Evolutionary conservation across 2,113 vertebrate genomes (phyloP).

Genomic region (Platycercus adscitus): DNA sequence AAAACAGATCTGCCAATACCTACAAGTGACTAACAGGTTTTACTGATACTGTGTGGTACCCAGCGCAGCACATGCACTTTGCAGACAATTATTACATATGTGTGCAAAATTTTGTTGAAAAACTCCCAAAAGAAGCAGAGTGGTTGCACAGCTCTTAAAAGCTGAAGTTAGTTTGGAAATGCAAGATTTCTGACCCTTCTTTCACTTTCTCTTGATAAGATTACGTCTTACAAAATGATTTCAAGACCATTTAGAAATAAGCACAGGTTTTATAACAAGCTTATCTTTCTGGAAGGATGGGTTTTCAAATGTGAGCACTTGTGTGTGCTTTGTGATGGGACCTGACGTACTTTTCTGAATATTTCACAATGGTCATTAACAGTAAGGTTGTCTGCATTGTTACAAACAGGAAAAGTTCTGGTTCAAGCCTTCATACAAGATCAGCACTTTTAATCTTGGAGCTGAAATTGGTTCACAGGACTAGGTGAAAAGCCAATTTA

Average conservation of each 20-base stretch:
- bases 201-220: constrained; percentile 43
- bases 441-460: constrained; percentile 18
- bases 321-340: neutral
- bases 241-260: neutral
- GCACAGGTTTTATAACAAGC: constrained; percentile 6
- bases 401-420: constrained; percentile 50
- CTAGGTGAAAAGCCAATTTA: constrained; percentile 31
- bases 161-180: constrained; percentile 31
- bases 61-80: neutral
- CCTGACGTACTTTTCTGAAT: neutral
- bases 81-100: neutral
- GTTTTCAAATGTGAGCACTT: neutral
- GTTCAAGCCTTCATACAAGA: neutral
- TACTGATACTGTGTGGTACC: neutral
- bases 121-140: neutral
- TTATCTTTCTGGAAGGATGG: constrained; percentile 18
- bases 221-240: neutral
- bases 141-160: constrained; percentile 29
- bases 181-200: constrained; percentile 14
- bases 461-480: constrained; percentile 12
- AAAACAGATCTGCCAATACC: neutral
- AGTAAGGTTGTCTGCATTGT: neutral
- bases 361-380: constrained; percentile 56
- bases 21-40: neutral
- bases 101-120: neutral